These are phyloP conservation scores for Diploptera punctata DNA, from an alignment of 2,888 invertebrate species.

Conservation along the genomic window DNA sequence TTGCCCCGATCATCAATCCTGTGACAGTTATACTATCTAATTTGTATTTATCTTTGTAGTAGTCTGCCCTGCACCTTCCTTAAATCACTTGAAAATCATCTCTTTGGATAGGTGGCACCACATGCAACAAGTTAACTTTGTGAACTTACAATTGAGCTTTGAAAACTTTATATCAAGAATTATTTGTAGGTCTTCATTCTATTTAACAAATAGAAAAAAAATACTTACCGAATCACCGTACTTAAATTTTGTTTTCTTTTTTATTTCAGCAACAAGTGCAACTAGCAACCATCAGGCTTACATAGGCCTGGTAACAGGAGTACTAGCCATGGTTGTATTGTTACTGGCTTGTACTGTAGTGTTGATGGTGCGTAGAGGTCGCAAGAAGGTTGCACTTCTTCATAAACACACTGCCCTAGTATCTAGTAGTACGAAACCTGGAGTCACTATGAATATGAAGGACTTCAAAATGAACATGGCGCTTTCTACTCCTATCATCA, in stretches of 20 bases:
- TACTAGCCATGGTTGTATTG: conserved; percentile 69
- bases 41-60: too few species aligned
- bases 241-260: too few species aligned
- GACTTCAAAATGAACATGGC: conserved; percentile 60
- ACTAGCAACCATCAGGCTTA: conserved; percentile 65
- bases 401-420: conserved; percentile 67
- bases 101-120: too few species aligned
- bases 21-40: too few species aligned
- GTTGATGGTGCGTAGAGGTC: conserved; percentile 69
- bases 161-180: too few species aligned
- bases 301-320: conserved; percentile 71
- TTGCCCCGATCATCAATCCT: too few species aligned
- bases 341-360: conserved; percentile 69
- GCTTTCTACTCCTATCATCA: conserved; percentile 62
- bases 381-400: conserved; percentile 67
- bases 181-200: too few species aligned
- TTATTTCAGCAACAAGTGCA: conserved; percentile 60
- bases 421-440: conserved; percentile 62
- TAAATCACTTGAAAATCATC: too few species aligned
- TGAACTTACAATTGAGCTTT: too few species aligned
- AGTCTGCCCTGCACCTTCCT: too few species aligned
- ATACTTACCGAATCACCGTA: not conserved
- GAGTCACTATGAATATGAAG: conserved; percentile 65
- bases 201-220: too few species aligned
- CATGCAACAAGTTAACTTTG: too few species aligned